Evolutionary conservation across 2,113 vertebrate genomes (phyloP), one percentile per base, ranked within the genome.

Genomic region (Regulus satrapa): DNA sequence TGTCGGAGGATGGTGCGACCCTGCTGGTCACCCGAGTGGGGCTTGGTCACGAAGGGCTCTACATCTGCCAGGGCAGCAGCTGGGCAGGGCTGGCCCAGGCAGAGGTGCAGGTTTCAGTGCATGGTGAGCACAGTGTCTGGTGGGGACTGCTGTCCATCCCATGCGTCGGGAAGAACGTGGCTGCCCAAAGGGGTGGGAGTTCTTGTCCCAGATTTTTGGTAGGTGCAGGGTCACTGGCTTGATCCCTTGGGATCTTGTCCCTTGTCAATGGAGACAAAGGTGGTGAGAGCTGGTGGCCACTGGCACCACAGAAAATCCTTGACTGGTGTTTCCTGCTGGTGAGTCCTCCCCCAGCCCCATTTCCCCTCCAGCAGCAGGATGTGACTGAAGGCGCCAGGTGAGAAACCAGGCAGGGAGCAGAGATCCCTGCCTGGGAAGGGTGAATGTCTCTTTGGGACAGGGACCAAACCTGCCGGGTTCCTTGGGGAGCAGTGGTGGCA

Each of bases 341-440:
- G 36, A 26, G 3, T 29, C 13, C 26, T 29, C n/a, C 41, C 78
- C 49, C 76, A 24, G 1, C 6, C 21, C 45, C 24, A 2, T 43
- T 61, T 40, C 13, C 95, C 95, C 18, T 77, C 10, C 0, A 93
- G 75, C 38, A 54, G 29, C 56, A 75, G 62, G 97, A 96, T 6
- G 97, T 98, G 79, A 87, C 48, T 99, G 55, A 98, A 95, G 43
- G 97, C 98, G 36, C 72, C 97, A 76, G 98, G 98, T 99, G 95
- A 97, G 97, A 85, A 76, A 54, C 25, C 45, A 58, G 68, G 26
- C n/a, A 52, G 26, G 41, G 62, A 49, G 14, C 0, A 0, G 56
- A 32, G 32, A 32, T 31, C 21, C 28, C 49, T 55, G 16, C 49
- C 41, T 15, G 34, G 61, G 29, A 49, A 52, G 34, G 21, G 20